Base-by-base conservation (phyloP, 2,888 invertebrate genomes). In the Proisotoma minuta region DNA sequence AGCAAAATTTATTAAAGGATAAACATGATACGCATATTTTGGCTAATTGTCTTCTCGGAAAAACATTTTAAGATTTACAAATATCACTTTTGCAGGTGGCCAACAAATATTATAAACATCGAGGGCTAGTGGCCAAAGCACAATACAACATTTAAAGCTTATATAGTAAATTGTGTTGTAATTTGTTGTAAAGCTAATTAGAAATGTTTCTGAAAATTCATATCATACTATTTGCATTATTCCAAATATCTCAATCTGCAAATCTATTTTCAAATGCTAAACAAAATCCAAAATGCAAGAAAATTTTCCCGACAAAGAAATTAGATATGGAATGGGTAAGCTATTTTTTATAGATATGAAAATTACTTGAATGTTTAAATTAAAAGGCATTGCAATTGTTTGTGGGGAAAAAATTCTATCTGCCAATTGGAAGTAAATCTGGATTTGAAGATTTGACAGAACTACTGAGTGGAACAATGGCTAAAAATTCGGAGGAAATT, bases 401-500 rank as follows among this genome's bases (percentile, higher is more conserved):
- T 29, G 63, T 50, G n/a, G 66, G 66, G 3, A 58, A 59, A 3
- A 23, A 51, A 1, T 66, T 66, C 34, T 61, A 63, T 26, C 57
- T 66, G n/a, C 61, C 66, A n/a, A 61, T 63, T 48, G 66, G 57
- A 22, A 63, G 52, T 24, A 24, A 48, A 27, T 22, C 34, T 23
- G 59, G 59, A 20, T 51, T 64, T 29, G 20, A 58, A 15, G 57
- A 57, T 26, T 53, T 67, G 20, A 50, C 59, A 1, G 57, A 64
- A 34, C 53, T 62, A 20, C 24, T 67, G 2, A 40, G 56, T 20
- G 62, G 64, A 43, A 61, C 39, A n/a, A 48, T 49, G 40, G 49
- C 28, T 5, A 4, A 20, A 8, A n/a, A 8, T 5, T 15, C 43
- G 3, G 10, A 34, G 1, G 63, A 56, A 1, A 20, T 63, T 12